These are phyloP conservation scores for Caenorhabditis remanei DNA, from an alignment of 1,140 invertebrate species.

Conservation along the genomic window DNA sequence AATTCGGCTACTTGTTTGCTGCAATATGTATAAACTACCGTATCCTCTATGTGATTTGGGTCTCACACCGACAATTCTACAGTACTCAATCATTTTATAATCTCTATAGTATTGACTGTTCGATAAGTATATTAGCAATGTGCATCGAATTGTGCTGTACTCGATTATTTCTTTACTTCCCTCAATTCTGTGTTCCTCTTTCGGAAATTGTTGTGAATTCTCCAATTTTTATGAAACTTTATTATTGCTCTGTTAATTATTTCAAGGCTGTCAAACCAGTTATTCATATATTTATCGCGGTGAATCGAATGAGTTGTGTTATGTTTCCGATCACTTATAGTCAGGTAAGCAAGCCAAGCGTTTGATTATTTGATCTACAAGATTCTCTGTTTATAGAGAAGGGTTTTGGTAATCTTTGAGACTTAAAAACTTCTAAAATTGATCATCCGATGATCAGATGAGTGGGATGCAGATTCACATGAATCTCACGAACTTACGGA, in stretches of 20 bases:
- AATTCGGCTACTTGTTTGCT: conserved; percentile 7
- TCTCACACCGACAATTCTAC: conserved; percentile 32
- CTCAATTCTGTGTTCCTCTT: conserved; percentile 1
- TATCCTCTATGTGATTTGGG: conserved; percentile 17
- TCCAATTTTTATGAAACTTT: conserved; percentile 16
- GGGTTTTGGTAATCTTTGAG: not conserved
- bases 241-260: not conserved
- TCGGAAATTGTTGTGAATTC: conserved; percentile 3
- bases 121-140: conserved; percentile 11
- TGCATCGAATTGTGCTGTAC: not conserved
- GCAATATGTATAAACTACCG: conserved; percentile 33
- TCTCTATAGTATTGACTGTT: conserved; percentile 16
- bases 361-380: not conserved
- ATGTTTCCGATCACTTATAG: conserved; percentile 26
- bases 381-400: not conserved
- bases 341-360: not conserved
- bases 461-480: not conserved
- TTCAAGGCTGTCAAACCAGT: conserved; percentile 30
- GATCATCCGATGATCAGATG: no score
- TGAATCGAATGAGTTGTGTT: conserved; percentile 39
- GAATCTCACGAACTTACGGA: no score
- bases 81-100: conserved; percentile 35
- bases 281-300: conserved; percentile 24
- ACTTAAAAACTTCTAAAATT: not conserved
- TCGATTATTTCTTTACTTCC: conserved; percentile 18